Percentiles rank a stretch among this genome's conserved stretches.
Conservation (phyloP, 2,113 vertebrate genomes). For the Sander vitreus region DNA sequence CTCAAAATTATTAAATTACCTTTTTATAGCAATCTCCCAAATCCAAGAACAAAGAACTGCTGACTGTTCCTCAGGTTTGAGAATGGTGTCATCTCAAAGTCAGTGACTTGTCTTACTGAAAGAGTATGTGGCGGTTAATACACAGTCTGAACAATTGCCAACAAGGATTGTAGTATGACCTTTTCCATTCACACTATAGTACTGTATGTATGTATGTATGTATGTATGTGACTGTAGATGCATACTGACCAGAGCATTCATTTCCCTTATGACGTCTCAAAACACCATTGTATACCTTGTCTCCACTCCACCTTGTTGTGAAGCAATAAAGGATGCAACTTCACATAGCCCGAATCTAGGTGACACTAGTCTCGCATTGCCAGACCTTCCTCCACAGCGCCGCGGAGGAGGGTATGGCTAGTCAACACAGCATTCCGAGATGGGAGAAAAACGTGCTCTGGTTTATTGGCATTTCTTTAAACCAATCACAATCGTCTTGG, state of each 20-base stretch:
- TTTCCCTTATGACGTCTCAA: background rate
- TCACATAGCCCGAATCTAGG: background rate
- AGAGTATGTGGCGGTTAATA: constrained; percentile 15
- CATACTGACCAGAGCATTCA: background rate
- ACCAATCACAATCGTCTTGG: too few species aligned
- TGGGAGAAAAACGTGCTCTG: too few species aligned
- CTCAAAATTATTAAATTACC: constrained; percentile 13
- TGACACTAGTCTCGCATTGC: too few species aligned
- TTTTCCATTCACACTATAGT: background rate
- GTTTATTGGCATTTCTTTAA: too few species aligned
- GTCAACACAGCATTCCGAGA: too few species aligned
- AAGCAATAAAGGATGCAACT: background rate
- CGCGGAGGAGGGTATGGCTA: too few species aligned
- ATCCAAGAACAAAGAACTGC: constrained; percentile 27
- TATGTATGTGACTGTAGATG: background rate
- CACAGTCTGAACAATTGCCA: constrained; percentile 9
- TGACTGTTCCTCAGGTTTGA: constrained; percentile 14
- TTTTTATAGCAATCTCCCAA: constrained; percentile 11
- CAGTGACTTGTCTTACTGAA: constrained; percentile 24
- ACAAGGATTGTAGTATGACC: background rate
- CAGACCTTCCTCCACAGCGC: too few species aligned
- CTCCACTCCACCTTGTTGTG: background rate
- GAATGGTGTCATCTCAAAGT: constrained; percentile 1
- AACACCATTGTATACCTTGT: background rate
- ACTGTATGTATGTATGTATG: too few species aligned